Conservation (phyloP, 2,888 invertebrate species). For the Brenthis ino region DNA sequence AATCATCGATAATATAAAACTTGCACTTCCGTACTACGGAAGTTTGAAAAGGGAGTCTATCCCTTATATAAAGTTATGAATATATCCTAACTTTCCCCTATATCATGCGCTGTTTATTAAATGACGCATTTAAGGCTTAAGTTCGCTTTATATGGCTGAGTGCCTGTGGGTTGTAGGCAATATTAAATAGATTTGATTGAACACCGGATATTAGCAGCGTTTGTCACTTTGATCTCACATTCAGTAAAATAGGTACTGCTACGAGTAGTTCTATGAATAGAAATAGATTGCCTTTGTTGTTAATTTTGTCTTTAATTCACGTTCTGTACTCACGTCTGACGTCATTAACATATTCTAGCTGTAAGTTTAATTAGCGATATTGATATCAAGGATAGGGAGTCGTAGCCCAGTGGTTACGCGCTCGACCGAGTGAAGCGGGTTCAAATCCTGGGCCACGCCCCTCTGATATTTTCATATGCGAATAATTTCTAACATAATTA, state of each 20-base stretch:
- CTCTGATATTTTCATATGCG: too few species aligned
- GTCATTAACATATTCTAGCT: too few species aligned
- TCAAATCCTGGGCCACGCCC: too few species aligned
- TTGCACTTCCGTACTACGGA: too few species aligned
- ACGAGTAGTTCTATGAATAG: neutral
- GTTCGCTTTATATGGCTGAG: conserved; percentile 4
- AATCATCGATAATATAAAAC: too few species aligned
- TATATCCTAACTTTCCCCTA: neutral
- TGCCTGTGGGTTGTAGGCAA: conserved; percentile 7
- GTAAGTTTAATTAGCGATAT: too few species aligned
- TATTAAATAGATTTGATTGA: conserved; percentile 25
- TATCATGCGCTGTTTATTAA: conserved; percentile 16
- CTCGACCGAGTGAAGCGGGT: too few species aligned
- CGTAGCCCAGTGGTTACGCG: too few species aligned
- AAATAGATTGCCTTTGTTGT: conserved; percentile 10
- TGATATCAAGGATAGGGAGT: too few species aligned
- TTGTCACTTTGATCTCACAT: conserved; percentile 8
- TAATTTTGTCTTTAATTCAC: neutral
- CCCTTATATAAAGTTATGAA: conserved; percentile 7
- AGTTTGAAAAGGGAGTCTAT: neutral
- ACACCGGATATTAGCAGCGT: conserved; percentile 12
- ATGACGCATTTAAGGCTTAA: conserved; percentile 15
- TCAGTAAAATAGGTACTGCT: neutral
- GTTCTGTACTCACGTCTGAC: too few species aligned
- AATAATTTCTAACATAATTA: too few species aligned